Evolutionary conservation across 2,113 vertebrate genomes (phyloP), one percentile per base, ranked within the genome.

Genomic region (Corythornis vintsioides): DNA sequence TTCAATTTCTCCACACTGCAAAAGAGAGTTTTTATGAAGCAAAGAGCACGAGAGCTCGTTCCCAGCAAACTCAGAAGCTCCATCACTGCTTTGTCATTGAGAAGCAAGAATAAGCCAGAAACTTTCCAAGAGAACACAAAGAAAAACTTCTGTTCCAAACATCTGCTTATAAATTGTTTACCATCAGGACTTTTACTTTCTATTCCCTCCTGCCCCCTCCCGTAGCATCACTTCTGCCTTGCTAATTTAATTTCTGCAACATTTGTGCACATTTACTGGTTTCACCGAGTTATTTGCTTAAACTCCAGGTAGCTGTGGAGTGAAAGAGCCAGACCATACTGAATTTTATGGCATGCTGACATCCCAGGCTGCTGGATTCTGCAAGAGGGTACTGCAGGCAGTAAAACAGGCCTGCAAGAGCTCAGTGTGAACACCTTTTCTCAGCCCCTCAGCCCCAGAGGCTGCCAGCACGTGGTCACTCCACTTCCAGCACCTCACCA

Each of bases 101-200:
- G 73, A 94, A 59, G 38, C 38, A 71, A 42, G 63, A 77, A 40
- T 11, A 73, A 81, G 79, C 45, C 0, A 92, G 71, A 65, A 84
- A 79, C 70, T 82, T 94, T 9, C 53, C 50, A 63, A 63, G 59
- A 61, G 53, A 88, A 79, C 42, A 65, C 50, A 74, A 82, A 90
- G 83, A 33, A 83, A 90, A 76, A 69, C 79, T 60, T 70, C 71
- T 0, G 9, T 53, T 69, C 63, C 12, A 15, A 93, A 93, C 73
- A 94, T 85, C 93, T 91, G 88, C 73, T 92, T 61, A 86, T 17
- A 70, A 67, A 94, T 56, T 31, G 72, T 86, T 65, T 29, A 61
- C 45, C 61, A 91, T 65, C 83, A 81, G 81, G 83, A 18, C 72
- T 64, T 83, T 72, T 48, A 86, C 43, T 86, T 82, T 88, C 69